Conservation (phyloP, 1,140 invertebrate species). For the Maconellicoccus hirsutus region DNA sequence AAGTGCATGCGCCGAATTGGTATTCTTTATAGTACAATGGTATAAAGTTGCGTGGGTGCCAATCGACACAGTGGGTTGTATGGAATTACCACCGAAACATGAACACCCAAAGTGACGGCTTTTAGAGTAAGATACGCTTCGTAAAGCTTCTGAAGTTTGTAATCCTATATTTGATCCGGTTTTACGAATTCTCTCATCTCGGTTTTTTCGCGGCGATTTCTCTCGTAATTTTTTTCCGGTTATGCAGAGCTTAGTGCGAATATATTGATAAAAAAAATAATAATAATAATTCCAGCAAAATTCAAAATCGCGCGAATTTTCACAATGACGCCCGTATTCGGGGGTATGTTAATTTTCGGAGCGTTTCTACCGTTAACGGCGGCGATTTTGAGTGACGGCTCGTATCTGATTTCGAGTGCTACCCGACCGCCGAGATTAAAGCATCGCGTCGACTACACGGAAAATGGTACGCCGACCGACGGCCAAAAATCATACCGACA, state of each 20-base stretch:
- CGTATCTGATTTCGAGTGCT: constrained; percentile 17
- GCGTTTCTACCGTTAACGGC: background rate
- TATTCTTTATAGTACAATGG: constrained; percentile 14
- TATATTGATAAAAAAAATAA: background rate
- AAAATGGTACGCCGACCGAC: background rate
- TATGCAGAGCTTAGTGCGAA: constrained; percentile 3
- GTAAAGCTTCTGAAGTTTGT: constrained; percentile 3
- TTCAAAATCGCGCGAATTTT: background rate
- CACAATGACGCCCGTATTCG: constrained; percentile 12
- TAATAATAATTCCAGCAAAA: background rate
- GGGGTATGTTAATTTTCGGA: constrained; percentile 2
- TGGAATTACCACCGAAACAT: constrained; percentile 21
- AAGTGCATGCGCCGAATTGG: constrained; percentile 9
- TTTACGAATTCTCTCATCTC: background rate
- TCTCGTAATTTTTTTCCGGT: background rate
- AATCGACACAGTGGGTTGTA: constrained; percentile 16
- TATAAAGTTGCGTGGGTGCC: constrained; percentile 21
- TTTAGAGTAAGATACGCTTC: constrained; percentile 5
- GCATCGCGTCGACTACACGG: background rate
- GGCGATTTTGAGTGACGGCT: constrained; percentile 11
- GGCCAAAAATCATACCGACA: background rate
- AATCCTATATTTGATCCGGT: background rate
- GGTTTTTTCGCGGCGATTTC: background rate
- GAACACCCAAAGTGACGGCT: constrained; percentile 18
- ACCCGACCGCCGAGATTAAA: constrained; percentile 11